phyloP scores from a whole-genome alignment of 1,140 invertebrate species.

The Sycophila sp. region DNA sequence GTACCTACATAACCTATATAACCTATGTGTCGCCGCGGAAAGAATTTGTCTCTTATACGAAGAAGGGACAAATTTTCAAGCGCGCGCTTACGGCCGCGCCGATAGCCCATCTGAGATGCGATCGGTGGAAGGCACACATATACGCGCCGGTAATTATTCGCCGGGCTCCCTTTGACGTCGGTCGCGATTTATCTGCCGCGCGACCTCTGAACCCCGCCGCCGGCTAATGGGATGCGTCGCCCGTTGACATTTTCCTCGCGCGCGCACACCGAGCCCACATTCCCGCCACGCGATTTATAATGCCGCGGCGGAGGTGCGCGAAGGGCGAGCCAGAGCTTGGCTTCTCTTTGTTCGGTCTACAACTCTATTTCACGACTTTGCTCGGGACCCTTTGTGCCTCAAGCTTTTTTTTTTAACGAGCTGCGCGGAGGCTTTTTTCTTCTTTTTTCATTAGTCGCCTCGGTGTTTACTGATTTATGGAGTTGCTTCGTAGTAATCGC shows the following conservation, averaged over 20 bases:
- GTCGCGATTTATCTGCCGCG: conserved; percentile 37
- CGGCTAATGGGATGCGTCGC: conserved; percentile 60
- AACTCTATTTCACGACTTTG: too few relatives aligned
- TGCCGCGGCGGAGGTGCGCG: not conserved
- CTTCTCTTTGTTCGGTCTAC: not conserved
- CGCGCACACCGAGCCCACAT: conserved; percentile 62
- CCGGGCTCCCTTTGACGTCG: not conserved
- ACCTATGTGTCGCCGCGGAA: too few relatives aligned
- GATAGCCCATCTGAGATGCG: too few relatives aligned
- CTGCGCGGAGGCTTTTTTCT: too few relatives aligned
- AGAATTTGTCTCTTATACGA: too few relatives aligned
- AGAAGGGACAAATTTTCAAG: too few relatives aligned
- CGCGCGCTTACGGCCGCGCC: too few relatives aligned
- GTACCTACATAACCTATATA: too few relatives aligned
- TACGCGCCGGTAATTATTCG: not conserved
- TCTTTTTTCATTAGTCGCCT: not conserved
- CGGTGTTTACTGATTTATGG: too few relatives aligned
- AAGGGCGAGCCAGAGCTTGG: conserved; percentile 28
- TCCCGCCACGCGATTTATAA: conserved; percentile 41
- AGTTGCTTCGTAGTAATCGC: too few relatives aligned
- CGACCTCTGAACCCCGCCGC: conserved; percentile 59
- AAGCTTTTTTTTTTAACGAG: too few relatives aligned
- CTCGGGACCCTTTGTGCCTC: too few relatives aligned
- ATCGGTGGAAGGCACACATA: not conserved
- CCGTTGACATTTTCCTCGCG: conserved; percentile 57